Evolutionary conservation across 2,113 vertebrate genomes (phyloP).

Genomic region (Coturnix japonica): DNA sequence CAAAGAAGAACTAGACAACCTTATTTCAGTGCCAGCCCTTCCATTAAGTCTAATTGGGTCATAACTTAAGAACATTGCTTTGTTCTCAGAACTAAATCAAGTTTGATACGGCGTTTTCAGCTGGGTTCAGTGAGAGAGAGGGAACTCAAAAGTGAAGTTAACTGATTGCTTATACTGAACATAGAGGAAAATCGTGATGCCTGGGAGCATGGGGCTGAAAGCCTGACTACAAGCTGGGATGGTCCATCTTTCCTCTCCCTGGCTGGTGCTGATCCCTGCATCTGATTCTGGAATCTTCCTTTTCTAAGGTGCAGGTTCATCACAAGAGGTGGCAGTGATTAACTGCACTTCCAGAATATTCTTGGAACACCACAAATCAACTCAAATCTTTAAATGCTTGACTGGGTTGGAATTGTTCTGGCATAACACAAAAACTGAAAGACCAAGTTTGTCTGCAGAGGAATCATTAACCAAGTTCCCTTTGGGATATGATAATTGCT

Average conservation of each 20-base stretch:
- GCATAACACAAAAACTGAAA: slow-evolving; percentile 11
- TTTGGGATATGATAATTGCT: slow-evolving; percentile 49
- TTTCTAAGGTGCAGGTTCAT: neutral
- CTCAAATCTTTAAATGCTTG: neutral
- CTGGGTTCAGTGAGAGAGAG: neutral
- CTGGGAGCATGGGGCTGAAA: neutral
- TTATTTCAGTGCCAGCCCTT: neutral
- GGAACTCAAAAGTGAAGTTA: neutral
- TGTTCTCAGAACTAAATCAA: neutral
- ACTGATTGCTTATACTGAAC: neutral
- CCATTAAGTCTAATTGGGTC: neutral
- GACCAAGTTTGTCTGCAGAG: neutral
- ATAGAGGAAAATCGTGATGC: neutral
- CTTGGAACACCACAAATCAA: neutral
- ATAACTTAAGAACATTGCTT: neutral
- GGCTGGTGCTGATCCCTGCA: neutral
- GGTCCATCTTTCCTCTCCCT: neutral
- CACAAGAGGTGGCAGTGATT: neutral
- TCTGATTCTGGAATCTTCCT: neutral
- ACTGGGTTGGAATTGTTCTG: neutral
- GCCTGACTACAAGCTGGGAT: neutral
- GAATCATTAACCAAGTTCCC: slow-evolving; percentile 40
- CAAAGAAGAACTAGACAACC: neutral
- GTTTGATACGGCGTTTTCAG: neutral
- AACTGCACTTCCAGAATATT: neutral